A percentile compares a stretch with the other conserved stretches of the same genome.
These are phyloP conservation scores for Pelusios castaneus DNA, from an alignment of 2,113 vertebrate species.

Conservation along the genomic window DNA sequence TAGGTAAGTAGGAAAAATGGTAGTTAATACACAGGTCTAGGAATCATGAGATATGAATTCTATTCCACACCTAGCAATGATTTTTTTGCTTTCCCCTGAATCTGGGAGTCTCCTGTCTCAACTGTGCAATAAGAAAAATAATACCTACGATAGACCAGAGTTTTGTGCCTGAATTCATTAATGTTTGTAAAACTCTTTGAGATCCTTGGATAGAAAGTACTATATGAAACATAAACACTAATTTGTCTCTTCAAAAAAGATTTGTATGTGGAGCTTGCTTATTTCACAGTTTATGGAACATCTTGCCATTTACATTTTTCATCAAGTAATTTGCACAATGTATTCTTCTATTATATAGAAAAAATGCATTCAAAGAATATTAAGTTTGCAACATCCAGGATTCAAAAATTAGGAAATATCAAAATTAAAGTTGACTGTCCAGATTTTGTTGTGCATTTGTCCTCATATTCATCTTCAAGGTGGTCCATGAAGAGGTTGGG, in stretches of 20 bases:
- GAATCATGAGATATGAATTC: not conserved
- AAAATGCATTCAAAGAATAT: not conserved
- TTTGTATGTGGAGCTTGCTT: not conserved
- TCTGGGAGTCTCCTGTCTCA: not conserved
- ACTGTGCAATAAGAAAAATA: not conserved
- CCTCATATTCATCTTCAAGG: not conserved
- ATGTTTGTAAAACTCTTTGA: not conserved
- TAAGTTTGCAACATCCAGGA: not conserved
- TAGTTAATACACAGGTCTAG: not conserved
- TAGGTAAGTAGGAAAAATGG: not conserved
- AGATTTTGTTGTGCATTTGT: not conserved
- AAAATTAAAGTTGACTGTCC: not conserved
- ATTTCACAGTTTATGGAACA: not conserved
- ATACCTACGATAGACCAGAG: not conserved
- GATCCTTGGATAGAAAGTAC: not conserved
- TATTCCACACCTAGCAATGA: not conserved
- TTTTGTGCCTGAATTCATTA: not conserved
- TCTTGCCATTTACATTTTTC: not conserved
- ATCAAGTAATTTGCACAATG: not conserved
- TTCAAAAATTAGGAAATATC: not conserved
- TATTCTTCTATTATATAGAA: not conserved
- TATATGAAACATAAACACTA: not conserved
- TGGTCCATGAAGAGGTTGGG: not conserved
- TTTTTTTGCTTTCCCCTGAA: conserved; percentile 22
- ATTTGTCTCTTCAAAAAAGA: not conserved